A percentile compares a stretch with the other conserved stretches of the same genome.
Conservation (phyloP, 2,113 vertebrate genomes). For the Poecile atricapillus region DNA sequence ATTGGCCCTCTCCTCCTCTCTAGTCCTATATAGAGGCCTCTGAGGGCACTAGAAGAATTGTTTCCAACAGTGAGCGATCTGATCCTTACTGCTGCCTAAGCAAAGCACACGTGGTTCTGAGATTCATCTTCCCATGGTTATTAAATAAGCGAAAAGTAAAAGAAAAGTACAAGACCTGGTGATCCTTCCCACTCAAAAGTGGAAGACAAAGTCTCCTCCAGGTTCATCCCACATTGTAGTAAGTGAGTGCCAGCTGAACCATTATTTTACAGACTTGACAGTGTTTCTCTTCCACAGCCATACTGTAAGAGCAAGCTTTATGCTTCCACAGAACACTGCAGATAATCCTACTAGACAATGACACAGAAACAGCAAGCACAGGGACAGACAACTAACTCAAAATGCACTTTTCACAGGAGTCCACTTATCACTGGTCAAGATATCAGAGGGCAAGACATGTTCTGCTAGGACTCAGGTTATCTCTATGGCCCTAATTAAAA, state of each 20-base stretch:
- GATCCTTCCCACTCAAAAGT: neutral
- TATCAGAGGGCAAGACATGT: rapidly evolving
- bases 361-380: neutral
- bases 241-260: neutral
- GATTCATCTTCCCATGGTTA: neutral
- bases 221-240: neutral
- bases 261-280: neutral
- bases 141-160: neutral
- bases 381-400: neutral
- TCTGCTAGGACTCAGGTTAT: neutral
- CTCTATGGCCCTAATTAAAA: neutral
- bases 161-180: neutral
- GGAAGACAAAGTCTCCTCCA: neutral
- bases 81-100: neutral
- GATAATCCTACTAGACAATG: neutral
- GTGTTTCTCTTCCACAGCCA: neutral
- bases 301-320: neutral
- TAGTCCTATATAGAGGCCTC: neutral
- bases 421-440: rapidly evolving
- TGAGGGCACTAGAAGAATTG: neutral
- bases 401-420: neutral
- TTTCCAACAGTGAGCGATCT: neutral
- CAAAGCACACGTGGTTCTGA: neutral
- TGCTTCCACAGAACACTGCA: neutral
- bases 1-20: neutral